Evolutionary conservation across 2,113 vertebrate species (phyloP), one percentile per base, ranked within the genome.

Genomic region (Notothenia coriiceps): DNA sequence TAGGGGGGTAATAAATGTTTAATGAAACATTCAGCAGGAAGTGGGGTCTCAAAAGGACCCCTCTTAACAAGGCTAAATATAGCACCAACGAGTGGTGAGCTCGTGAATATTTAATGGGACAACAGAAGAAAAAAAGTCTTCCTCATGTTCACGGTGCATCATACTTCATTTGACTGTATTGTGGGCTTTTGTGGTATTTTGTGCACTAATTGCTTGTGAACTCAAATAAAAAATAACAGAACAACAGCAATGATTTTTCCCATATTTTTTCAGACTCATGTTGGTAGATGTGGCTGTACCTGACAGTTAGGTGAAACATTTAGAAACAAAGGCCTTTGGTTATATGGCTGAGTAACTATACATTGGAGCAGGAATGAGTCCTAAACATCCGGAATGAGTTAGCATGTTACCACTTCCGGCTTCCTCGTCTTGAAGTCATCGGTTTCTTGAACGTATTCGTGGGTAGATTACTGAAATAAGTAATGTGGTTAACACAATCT

Each of bases 21-120:
- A 90, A 92, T 86, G 80, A 72, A 60, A 76, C 71, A 67, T 79
- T 84, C 76, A 82, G 83, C 80, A 90, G 89, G 87, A 87, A 85
- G 82, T 73, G 75, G 59, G 49, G 73, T 81, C 74, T 85, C 73
- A 1, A 65, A 76, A 82, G 83, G 69, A 67, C 59, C 61, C 49
- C 43, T 70, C 18, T 46, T 74, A 82, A 74, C 79, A 57, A n/a
- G 2, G 10, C 82, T 88, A 83, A 87, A 82, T 74, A 83, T 82
- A 84, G 67, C 84, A 86, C 71, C 70, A 80, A 68, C 80, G 65
- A 72, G 71, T 13, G 13, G 59, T 46, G 35, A 54, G 46, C 10
- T 50, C 52, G 35, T 80, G 54, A 50, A 82, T 82, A 64, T 79
- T 72, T 82, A 67, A 86, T 82, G 40, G 47, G 4, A 44, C 13